Conservation (phyloP, 2,888 invertebrate genomes). For the Gibbula magus region DNA sequence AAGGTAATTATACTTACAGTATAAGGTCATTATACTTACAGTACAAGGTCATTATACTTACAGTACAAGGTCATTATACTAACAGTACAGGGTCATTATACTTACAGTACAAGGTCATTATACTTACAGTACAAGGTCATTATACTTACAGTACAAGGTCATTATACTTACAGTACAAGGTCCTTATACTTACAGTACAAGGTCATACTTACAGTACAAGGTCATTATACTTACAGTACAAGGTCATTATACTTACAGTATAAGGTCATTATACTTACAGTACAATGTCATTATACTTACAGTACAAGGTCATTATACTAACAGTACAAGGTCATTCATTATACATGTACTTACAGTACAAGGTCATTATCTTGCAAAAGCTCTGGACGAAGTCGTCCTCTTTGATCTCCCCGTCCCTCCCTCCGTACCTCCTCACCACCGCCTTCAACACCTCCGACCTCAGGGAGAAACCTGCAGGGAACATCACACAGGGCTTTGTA, state of each 20-base stretch:
- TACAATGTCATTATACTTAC: not conserved
- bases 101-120: too few species aligned
- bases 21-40: too few species aligned
- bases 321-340: not conserved
- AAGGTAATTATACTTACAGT: too few species aligned
- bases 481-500: too few species aligned
- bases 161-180: too few species aligned
- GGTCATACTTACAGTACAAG: not conserved
- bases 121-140: too few species aligned
- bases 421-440: slow-evolving; percentile 40
- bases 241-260: not conserved
- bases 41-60: too few species aligned
- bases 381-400: slow-evolving; percentile 43
- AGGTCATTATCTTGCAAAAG: slow-evolving; percentile 32
- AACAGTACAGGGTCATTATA: too few species aligned
- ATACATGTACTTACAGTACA: slow-evolving; percentile 32
- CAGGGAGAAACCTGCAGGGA: slow-evolving; percentile 28
- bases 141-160: too few species aligned
- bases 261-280: not conserved
- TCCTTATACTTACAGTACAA: not conserved
- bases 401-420: slow-evolving; percentile 33
- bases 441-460: slow-evolving; percentile 16
- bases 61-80: too few species aligned
- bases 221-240: not conserved
- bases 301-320: too few species aligned